A percentile compares a stretch with the other conserved stretches of the same genome.
Evolutionary conservation across 2,888 invertebrate species (phyloP).

Genomic region (Mimas tiliae): DNA sequence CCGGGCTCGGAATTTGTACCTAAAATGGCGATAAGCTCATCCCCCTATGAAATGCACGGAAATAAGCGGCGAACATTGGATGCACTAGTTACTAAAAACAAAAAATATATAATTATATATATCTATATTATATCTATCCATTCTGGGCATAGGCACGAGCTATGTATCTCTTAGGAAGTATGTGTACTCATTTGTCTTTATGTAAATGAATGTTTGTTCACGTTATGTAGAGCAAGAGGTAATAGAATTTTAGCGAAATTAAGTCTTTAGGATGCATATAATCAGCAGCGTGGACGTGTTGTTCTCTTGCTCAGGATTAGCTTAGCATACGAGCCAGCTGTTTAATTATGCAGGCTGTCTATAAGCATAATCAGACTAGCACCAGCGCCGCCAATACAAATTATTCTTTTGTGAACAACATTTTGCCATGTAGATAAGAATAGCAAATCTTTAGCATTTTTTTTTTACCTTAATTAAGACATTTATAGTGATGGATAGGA

Average conservation of each 20-base stretch:
- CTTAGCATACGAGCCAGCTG: conserved; percentile 21
- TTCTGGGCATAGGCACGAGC: too few relatives aligned
- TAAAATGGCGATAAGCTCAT: too few relatives aligned
- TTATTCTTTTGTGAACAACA: neutral
- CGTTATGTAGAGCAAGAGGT: neutral
- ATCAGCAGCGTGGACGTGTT: conserved; percentile 13
- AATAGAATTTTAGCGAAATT: conserved; percentile 18
- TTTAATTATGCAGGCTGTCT: conserved; percentile 19
- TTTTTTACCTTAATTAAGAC: too few relatives aligned
- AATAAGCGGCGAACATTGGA: too few relatives aligned
- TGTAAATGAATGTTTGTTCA: neutral
- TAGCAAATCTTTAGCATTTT: neutral
- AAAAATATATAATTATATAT: too few relatives aligned
- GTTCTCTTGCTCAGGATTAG: conserved; percentile 16
- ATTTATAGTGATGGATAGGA: too few relatives aligned
- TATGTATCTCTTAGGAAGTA: too few relatives aligned
- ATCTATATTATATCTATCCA: too few relatives aligned
- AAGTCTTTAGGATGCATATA: conserved; percentile 3
- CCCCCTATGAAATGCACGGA: too few relatives aligned
- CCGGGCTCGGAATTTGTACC: too few relatives aligned
- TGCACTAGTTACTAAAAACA: too few relatives aligned
- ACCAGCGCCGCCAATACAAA: neutral
- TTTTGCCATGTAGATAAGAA: neutral
- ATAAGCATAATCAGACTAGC: conserved; percentile 4
- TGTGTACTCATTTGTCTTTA: neutral